A percentile compares a stretch with the other conserved stretches of the same genome.
These are phyloP conservation scores for Brachyalestes nurse DNA, from an alignment of 2,797 vertebrate genomes.

Conservation along the genomic window DNA sequence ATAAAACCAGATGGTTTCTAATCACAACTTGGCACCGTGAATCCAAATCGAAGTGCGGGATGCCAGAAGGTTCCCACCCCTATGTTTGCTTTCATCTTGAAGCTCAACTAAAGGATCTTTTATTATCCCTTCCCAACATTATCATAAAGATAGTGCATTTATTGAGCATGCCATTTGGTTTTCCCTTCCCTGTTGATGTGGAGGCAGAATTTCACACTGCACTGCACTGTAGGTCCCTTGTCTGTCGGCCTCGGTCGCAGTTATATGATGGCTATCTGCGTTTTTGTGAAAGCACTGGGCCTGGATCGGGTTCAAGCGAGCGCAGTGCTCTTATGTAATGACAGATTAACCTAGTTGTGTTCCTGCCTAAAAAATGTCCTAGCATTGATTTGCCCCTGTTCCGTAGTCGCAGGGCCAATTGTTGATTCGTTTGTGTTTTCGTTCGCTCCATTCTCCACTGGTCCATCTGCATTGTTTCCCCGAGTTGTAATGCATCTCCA, in stretches of 20 bases:
- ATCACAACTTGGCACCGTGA: neutral
- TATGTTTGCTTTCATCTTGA: too few relatives aligned
- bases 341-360: constrained; percentile 49
- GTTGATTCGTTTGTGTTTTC: constrained; percentile 10
- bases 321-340: constrained; percentile 23
- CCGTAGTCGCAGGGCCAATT: constrained; percentile 21
- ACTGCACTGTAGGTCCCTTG: neutral
- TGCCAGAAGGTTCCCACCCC: neutral
- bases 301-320: constrained; percentile 29
- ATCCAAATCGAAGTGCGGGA: neutral
- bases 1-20: too few relatives aligned
- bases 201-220: neutral
- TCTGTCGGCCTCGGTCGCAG: constrained; percentile 30
- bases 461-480: constrained; percentile 27
- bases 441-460: constrained; percentile 3
- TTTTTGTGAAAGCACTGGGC: constrained; percentile 34
- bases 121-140: neutral
- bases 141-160: neutral
- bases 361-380: constrained; percentile 25
- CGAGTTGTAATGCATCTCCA: constrained; percentile 37
- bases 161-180: too few relatives aligned
- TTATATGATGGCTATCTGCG: constrained; percentile 22
- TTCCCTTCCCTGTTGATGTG: neutral
- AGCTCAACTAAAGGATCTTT: too few relatives aligned
- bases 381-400: constrained; percentile 21